Conservation (phyloP, 2,888 invertebrate species). For the Drosophila paramelanica region DNA sequence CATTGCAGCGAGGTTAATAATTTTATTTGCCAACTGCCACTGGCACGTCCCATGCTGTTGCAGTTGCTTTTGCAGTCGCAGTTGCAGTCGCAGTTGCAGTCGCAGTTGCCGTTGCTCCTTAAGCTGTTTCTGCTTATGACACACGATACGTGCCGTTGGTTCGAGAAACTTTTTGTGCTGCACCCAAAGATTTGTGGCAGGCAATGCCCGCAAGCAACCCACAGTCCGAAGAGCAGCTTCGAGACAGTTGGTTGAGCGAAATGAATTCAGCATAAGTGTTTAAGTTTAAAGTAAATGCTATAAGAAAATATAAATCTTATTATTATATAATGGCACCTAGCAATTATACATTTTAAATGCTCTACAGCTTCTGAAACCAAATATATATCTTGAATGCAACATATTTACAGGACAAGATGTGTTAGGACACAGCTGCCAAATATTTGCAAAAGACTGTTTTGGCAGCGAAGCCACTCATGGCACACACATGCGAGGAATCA, state of each 20-base stretch:
- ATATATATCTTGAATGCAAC: constrained; percentile 1
- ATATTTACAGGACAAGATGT: constrained; percentile 44
- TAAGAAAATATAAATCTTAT: too few relatives aligned
- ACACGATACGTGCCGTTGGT: constrained; percentile 73
- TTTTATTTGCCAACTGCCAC: constrained; percentile 73
- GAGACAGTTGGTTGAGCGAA: constrained; percentile 28
- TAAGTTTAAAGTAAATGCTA: not conserved
- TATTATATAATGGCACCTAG: too few relatives aligned
- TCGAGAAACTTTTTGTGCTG: constrained; percentile 61
- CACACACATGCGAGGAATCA: constrained; percentile 7
- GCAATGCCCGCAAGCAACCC: constrained; percentile 25
- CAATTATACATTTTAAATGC: too few relatives aligned
- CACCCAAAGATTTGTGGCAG: constrained; percentile 37
- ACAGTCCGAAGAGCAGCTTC: not conserved
- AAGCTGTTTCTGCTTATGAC: constrained; percentile 76
- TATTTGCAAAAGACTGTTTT: constrained; percentile 54
- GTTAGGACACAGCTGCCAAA: constrained; percentile 73
- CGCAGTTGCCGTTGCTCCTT: constrained; percentile 34
- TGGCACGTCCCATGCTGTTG: constrained; percentile 53
- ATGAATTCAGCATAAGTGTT: constrained; percentile 55
- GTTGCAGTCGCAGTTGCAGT: constrained; percentile 22
- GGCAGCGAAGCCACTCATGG: constrained; percentile 41
- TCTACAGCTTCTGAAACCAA: not conserved
- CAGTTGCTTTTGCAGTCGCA: too few relatives aligned
- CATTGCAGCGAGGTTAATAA: constrained; percentile 79